Base-by-base conservation (phyloP, 2,797 vertebrate genomes). In the Bovichtus diacanthus region DNA sequence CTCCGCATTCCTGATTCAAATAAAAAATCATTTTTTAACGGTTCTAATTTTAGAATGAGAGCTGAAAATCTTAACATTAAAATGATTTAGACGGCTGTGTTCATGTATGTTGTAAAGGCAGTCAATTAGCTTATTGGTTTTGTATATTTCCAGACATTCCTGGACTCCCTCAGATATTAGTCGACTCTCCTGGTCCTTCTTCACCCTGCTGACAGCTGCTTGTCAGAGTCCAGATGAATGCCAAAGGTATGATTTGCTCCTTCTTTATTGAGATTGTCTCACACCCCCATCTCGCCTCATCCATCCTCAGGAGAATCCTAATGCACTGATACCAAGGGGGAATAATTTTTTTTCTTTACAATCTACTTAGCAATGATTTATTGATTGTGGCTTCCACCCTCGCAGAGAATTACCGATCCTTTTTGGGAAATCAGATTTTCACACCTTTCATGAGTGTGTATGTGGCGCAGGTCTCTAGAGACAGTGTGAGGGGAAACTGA, bases 351-450 rank as follows among this genome's bases (percentile, higher is more conserved):
- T 96, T 97, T 95, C 95, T 96, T 97, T 97, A 97, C 96, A 99
- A 99, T 99, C 97, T 98, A 97, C 96, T 99, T 99, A 99, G 97
- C 96, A 99, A 97, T 97, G 98, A 99, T 99, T 98, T 99, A 99
- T 99, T 88, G 97, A 99, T 98, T 95, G 93, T 89, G 69, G 89
- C 90, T 96, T 96, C 94, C 96, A 96, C 95, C 96, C 97, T 99
- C 97, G 95, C 96, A 96, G 95, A 98, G 97, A 98, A 98, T 99
- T 98, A 97, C 97, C 95, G 94, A 97, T 97, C 97, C 97, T 97
- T 98, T 99, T 99, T 98, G 97, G 97, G 97, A 99, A 99, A 98
- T 99, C 97, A 96, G 95, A 98, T 99, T 99, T 98, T 99, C 96
- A 97, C 97, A 98, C 97, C 96, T 98, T 97, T 96, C 95, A 95